Evolutionary conservation across 2,888 invertebrate species (phyloP).

Genomic region (Blera fallax): DNA sequence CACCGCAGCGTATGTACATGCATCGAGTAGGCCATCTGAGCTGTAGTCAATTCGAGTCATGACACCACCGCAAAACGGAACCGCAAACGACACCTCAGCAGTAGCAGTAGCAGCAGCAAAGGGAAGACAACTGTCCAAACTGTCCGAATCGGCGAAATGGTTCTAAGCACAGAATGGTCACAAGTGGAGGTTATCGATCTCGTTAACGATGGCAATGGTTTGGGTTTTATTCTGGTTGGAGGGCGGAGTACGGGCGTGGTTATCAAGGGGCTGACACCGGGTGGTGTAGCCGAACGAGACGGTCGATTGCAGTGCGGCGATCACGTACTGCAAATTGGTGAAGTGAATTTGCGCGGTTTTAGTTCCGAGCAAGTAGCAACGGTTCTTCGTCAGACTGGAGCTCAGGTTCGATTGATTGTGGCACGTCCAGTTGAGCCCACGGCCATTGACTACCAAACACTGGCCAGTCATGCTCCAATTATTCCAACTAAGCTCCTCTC

Average conservation of each 20-base stretch:
- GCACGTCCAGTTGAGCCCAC: conserved; percentile 96
- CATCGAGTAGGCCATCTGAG: conserved; percentile 51
- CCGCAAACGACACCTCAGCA: conserved; percentile 54
- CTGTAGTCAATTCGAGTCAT: conserved; percentile 62
- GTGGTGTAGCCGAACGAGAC: conserved; percentile 98
- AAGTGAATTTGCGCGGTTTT: conserved; percentile 97
- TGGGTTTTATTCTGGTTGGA: conserved; percentile 99
- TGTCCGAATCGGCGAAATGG: conserved; percentile 82
- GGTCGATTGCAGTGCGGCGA: conserved; percentile 97
- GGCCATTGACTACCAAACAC: conserved; percentile 88
- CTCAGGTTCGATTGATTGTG: conserved; percentile 92
- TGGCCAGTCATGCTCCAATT: conserved; percentile 90
- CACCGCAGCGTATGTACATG: conserved; percentile 50
- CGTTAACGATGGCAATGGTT: conserved; percentile 97
- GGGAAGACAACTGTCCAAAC: conserved; percentile 29
- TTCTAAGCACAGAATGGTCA: conserved; percentile 99
- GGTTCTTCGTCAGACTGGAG: conserved; percentile 87
- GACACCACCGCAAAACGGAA: conserved; percentile 60
- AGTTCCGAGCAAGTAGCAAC: conserved; percentile 97
- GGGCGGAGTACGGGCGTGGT: conserved; percentile 99
- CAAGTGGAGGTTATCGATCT: conserved; percentile 99
- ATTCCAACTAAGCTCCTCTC: conserved; percentile 96
- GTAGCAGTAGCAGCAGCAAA: conserved; percentile 68
- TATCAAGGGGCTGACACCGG: conserved; percentile 98
- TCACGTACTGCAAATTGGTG: conserved; percentile 97